A percentile compares a stretch with the other conserved stretches of the same genome.
These are phyloP conservation scores for Tonatia bakeri DNA, from an alignment of 2,113 vertebrate genomes.

Conservation along the genomic window DNA sequence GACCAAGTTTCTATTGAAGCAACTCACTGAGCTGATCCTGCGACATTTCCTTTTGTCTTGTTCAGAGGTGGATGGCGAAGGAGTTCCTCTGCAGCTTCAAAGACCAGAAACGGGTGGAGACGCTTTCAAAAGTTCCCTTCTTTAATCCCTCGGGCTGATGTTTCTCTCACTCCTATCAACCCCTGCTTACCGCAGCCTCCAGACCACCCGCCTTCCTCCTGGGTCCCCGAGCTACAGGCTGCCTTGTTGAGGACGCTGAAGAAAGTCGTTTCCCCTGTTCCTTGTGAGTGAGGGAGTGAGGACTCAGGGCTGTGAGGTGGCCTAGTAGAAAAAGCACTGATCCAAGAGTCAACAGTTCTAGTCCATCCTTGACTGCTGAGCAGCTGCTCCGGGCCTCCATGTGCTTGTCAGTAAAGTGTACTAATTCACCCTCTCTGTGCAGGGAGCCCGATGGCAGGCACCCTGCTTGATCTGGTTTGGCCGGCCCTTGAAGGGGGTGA, in stretches of 20 bases:
- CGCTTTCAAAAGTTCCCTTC: neutral
- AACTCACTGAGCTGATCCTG: slow-evolving; percentile 34
- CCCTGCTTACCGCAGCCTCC: neutral
- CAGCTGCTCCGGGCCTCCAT: neutral
- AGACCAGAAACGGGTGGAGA: neutral
- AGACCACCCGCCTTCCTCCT: neutral
- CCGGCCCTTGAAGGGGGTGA: neutral
- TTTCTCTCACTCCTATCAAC: neutral
- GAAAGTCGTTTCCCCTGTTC: neutral
- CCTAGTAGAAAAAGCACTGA: neutral
- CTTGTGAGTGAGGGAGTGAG: neutral
- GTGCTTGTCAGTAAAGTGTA: neutral
- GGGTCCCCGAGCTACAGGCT: neutral
- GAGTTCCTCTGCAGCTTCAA: slow-evolving; percentile 25
- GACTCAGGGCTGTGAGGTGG: neutral
- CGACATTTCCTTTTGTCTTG: slow-evolving; percentile 48
- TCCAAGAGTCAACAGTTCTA: neutral
- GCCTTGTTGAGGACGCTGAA: neutral
- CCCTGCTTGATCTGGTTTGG: neutral
- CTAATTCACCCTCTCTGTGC: neutral
- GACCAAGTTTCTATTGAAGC: slow-evolving; percentile 56
- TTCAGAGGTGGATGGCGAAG: neutral
- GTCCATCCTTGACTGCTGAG: neutral
- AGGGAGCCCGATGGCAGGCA: neutral
- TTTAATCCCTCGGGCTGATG: neutral